Conservation (phyloP, 2,888 invertebrate genomes). For the Geotrupes spiniger region DNA sequence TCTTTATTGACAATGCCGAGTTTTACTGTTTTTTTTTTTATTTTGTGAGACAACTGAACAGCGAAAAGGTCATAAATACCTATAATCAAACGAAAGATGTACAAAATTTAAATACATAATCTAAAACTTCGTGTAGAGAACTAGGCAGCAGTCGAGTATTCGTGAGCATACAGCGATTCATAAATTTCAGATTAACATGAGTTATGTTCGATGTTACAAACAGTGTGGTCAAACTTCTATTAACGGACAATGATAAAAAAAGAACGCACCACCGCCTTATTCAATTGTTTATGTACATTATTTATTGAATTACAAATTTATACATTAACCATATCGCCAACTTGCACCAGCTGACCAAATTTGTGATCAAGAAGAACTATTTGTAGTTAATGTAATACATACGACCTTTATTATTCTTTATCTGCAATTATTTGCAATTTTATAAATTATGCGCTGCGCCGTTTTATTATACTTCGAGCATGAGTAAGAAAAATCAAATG, state of each 20-base stretch:
- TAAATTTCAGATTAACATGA: constrained; percentile 36
- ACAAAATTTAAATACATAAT: constrained; percentile 35
- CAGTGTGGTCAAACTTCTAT: constrained; percentile 17
- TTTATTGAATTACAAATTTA: too few relatives aligned
- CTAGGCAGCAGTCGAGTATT: constrained; percentile 28
- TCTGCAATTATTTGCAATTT: too few relatives aligned
- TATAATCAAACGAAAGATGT: constrained; percentile 31
- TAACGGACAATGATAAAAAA: constrained; percentile 8
- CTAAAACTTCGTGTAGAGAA: constrained; percentile 32
- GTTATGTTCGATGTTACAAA: constrained; percentile 27
- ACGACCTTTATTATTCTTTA: too few relatives aligned
- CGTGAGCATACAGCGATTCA: constrained; percentile 34
- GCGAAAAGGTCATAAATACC: constrained; percentile 29
- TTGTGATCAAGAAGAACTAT: too few relatives aligned
- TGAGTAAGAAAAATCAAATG: too few relatives aligned
- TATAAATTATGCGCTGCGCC: too few relatives aligned
- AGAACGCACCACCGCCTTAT: constrained; percentile 1
- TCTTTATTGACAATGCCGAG: constrained; percentile 1
- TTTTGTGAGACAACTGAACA: constrained; percentile 3
- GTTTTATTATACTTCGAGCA: too few relatives aligned
- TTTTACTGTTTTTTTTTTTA: background rate
- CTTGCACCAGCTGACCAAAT: too few relatives aligned
- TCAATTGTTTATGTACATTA: too few relatives aligned
- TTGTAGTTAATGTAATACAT: too few relatives aligned
- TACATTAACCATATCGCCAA: too few relatives aligned